phyloP scores from a whole-genome alignment of 2,113 vertebrate species.

The Megaleporinus macrocephalus region DNA sequence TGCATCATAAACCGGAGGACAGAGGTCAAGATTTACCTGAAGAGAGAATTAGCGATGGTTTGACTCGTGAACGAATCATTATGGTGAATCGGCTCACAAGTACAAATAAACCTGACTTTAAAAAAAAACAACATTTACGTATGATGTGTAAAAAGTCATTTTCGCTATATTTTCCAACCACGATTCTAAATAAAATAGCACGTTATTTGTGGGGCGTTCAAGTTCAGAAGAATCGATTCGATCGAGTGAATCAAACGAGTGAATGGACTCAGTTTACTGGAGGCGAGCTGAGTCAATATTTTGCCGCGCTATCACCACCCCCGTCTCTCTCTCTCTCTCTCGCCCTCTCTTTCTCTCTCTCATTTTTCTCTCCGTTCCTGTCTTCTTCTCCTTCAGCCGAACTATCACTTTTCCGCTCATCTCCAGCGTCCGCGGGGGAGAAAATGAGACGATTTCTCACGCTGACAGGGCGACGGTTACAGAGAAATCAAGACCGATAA shows the following conservation, averaged over 20 bases:
- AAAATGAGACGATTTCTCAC: not conserved
- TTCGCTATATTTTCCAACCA: no score
- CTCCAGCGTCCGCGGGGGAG: not conserved
- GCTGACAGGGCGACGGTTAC: constrained; percentile 15
- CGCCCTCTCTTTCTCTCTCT: not conserved
- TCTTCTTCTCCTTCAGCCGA: not conserved
- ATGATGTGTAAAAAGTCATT: no score
- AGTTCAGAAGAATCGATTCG: not conserved
- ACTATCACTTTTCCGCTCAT: not conserved
- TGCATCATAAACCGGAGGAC: not conserved
- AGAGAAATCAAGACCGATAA: not conserved
- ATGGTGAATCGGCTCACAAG: not conserved
- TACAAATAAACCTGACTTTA: not conserved
- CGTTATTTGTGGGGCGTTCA: not conserved
- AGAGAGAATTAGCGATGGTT: not conserved
- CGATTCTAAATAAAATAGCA: no score
- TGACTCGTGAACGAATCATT: not conserved
- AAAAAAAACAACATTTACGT: not conserved
- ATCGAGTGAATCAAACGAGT: not conserved
- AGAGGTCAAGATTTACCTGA: not conserved
- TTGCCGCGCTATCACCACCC: not conserved
- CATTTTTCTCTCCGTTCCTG: not conserved
- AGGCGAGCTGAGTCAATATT: not conserved
- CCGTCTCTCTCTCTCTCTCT: not conserved
- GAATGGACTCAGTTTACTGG: not conserved